A percentile compares a stretch with the other conserved stretches of the same genome.
Evolutionary conservation across 2,888 invertebrate genomes (phyloP).

Genomic region (Harpagoxenus sublaevis): DNA sequence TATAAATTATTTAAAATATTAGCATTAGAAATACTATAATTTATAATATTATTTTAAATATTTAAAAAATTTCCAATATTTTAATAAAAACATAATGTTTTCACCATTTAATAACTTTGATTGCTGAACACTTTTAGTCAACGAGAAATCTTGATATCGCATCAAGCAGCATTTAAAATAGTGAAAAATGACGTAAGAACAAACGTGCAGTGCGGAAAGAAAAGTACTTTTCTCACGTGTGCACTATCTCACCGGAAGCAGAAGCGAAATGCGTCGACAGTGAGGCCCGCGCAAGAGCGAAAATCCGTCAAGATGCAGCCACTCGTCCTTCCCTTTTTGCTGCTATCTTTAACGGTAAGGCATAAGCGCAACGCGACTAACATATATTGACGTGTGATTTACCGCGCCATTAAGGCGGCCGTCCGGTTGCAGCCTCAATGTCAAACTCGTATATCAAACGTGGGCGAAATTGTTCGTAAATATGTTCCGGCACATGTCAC

Average conservation of each 20-base stretch:
- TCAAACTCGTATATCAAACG: conserved; percentile 66
- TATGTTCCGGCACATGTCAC: conserved; percentile 51
- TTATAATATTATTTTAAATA: background rate
- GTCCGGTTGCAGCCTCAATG: conserved; percentile 60
- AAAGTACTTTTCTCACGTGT: background rate
- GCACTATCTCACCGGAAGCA: conserved; percentile 22
- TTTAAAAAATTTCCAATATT: background rate
- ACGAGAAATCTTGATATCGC: background rate
- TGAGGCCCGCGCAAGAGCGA: conserved; percentile 52
- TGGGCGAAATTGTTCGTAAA: conserved; percentile 49
- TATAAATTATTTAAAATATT: background rate
- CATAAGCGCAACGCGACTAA: conserved; percentile 39
- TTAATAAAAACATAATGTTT: background rate
- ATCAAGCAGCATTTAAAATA: background rate
- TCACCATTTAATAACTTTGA: background rate
- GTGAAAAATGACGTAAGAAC: conserved; percentile 54
- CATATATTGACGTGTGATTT: conserved; percentile 64
- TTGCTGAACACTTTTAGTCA: background rate
- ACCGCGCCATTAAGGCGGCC: conserved; percentile 57
- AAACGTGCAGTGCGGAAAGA: background rate
- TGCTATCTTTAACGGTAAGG: conserved; percentile 74
- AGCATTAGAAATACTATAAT: background rate
- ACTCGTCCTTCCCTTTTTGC: conserved; percentile 57
- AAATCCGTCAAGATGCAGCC: conserved; percentile 69
- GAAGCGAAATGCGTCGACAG: conserved; percentile 51